A percentile compares a stretch with the other conserved stretches of the same genome.
Evolutionary conservation across 2,113 vertebrate genomes (phyloP).

Genomic region (Caretta caretta): DNA sequence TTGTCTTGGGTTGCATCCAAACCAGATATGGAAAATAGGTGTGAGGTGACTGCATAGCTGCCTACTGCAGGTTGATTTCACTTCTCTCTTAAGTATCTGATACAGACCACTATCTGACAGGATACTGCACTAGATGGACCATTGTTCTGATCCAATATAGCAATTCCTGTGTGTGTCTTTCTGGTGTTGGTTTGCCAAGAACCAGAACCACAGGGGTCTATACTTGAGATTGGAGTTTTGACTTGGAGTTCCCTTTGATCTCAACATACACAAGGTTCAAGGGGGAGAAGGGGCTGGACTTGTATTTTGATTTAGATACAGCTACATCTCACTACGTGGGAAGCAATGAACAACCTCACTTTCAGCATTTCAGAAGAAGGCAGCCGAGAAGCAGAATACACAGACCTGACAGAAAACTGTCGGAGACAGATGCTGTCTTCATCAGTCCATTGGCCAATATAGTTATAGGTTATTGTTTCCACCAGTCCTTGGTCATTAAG

Average conservation of each 20-base stretch:
- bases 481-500: not conserved
- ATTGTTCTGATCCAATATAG: not conserved
- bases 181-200: not conserved
- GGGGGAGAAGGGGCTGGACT: not conserved
- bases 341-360: not conserved
- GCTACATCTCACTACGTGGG: not conserved
- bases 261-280: not conserved
- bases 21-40: not conserved
- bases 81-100: not conserved
- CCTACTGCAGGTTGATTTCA: not conserved
- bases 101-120: not conserved
- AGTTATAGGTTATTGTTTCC: not conserved
- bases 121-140: not conserved
- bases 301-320: not conserved
- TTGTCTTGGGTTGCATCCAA: not conserved
- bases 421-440: not conserved
- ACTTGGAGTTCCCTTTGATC: not conserved
- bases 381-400: not conserved
- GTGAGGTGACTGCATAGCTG: not conserved
- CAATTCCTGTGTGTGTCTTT: not conserved
- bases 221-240: not conserved
- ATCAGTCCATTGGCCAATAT: not conserved
- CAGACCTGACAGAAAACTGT: not conserved
- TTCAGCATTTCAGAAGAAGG: not conserved
- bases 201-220: not conserved